Conservation (phyloP, 1,140 invertebrate species). For the Habropoda laboriosa region DNA sequence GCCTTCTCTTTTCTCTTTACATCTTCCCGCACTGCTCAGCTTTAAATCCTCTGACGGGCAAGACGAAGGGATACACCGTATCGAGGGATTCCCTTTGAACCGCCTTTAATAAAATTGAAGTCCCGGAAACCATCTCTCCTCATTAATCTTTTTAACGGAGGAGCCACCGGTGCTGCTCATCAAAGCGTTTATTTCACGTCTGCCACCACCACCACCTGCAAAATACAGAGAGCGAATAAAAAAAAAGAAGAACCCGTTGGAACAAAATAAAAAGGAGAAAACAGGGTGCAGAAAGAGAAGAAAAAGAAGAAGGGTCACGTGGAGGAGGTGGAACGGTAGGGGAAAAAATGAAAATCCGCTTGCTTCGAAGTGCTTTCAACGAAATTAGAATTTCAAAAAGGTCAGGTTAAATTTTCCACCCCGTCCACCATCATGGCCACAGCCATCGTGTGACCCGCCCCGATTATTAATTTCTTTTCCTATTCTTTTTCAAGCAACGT, state of each 20-base stretch:
- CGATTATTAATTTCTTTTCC: conserved; percentile 64
- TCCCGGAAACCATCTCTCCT: conserved; percentile 63
- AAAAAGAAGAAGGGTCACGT: neutral
- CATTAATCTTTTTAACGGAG: conserved; percentile 63
- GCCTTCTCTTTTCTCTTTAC: neutral
- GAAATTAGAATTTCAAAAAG: conserved; percentile 66
- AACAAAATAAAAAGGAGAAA: neutral
- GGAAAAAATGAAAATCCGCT: conserved; percentile 48
- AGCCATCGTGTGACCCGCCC: conserved; percentile 9
- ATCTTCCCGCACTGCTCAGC: neutral
- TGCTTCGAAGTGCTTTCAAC: conserved; percentile 53
- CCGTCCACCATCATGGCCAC: neutral
- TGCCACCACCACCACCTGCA: neutral
- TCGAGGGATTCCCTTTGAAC: conserved; percentile 56
- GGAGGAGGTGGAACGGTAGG: neutral
- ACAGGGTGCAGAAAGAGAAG: neutral
- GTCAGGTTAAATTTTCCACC: conserved; percentile 42
- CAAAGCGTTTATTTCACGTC: conserved; percentile 64
- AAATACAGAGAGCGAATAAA: neutral
- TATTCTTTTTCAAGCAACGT: neutral
- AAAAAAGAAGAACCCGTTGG: neutral
- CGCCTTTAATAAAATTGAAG: conserved; percentile 63
- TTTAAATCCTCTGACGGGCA: neutral
- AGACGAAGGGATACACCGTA: conserved; percentile 10
- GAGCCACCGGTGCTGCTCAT: conserved; percentile 17